phyloP scores from a whole-genome alignment of 1,140 invertebrate genomes.

The Dreissena polymorpha region DNA sequence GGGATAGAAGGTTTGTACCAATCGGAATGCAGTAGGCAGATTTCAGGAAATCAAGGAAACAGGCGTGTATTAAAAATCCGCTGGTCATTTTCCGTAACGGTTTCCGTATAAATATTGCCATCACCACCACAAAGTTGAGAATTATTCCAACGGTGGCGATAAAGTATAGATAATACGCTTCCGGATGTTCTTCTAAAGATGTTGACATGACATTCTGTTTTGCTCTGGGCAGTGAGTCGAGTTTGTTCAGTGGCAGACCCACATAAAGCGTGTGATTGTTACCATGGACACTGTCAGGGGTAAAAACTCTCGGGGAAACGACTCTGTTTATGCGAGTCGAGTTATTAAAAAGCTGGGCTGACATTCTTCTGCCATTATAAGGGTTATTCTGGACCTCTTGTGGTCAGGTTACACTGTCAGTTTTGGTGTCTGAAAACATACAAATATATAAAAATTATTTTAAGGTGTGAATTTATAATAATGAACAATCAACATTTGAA shows the following conservation, averaged over 20 bases:
- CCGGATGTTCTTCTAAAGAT: slow-evolving; percentile 59
- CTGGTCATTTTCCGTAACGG: slow-evolving; percentile 74
- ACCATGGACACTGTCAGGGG: not conserved
- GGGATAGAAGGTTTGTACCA: slow-evolving; percentile 74
- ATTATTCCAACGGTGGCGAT: slow-evolving; percentile 71
- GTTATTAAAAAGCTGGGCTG: not conserved
- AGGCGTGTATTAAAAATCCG: slow-evolving; percentile 77
- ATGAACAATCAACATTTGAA: too few species aligned
- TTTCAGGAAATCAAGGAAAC: slow-evolving; percentile 76
- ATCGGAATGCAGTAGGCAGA: slow-evolving; percentile 78
- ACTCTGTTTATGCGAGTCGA: slow-evolving; percentile 28
- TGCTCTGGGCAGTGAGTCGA: not conserved
- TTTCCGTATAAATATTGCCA: slow-evolving; percentile 68
- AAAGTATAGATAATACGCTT: slow-evolving; percentile 78
- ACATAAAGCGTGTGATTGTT: not conserved
- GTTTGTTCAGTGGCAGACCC: slow-evolving; percentile 19
- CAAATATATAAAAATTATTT: too few species aligned
- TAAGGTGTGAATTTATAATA: too few species aligned
- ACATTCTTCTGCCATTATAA: slow-evolving; percentile 44
- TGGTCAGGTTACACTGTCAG: too few species aligned
- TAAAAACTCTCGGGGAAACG: not conserved
- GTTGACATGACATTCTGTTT: slow-evolving; percentile 30
- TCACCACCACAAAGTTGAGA: slow-evolving; percentile 75
- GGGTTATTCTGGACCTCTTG: too few species aligned
- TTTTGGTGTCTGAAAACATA: too few species aligned